Evolutionary conservation across 2,888 invertebrate species (phyloP).

Genomic region (Cheilosia vulpina): DNA sequence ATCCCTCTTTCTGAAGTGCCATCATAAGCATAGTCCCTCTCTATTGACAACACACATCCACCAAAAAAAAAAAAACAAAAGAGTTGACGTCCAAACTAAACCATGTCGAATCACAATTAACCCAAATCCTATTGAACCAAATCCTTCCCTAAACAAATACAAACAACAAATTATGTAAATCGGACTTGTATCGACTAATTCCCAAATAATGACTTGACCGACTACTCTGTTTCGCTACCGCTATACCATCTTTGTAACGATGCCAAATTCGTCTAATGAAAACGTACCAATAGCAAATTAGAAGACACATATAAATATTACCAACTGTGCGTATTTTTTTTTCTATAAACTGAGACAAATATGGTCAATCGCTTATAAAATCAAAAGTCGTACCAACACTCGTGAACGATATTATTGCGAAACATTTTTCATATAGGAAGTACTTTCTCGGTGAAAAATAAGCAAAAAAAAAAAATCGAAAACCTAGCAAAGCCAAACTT

Average conservation of each 20-base stretch:
- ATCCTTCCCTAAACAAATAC: background rate
- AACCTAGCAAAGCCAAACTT: conserved; percentile 45
- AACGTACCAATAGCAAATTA: background rate
- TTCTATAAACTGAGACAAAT: conserved; percentile 37
- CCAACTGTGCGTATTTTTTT: conserved; percentile 15
- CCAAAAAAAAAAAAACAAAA: too few relatives aligned
- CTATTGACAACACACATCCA: too few relatives aligned
- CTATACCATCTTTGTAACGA: background rate
- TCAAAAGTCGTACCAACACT: conserved; percentile 50
- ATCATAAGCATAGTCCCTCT: too few relatives aligned
- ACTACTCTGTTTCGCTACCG: background rate
- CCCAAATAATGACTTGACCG: background rate
- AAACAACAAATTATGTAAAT: background rate
- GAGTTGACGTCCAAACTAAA: too few relatives aligned
- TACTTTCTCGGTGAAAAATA: conserved; percentile 65
- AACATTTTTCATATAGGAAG: conserved; percentile 60
- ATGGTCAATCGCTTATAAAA: conserved; percentile 69
- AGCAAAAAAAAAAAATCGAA: conserved; percentile 2
- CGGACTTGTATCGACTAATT: background rate
- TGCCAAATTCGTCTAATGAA: background rate
- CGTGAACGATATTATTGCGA: conserved; percentile 45
- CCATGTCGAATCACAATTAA: background rate
- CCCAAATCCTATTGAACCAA: background rate
- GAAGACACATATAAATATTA: too few relatives aligned
- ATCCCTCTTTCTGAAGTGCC: too few relatives aligned